Conservation (phyloP, 2,888 invertebrate genomes). For the Eristalis tenax region DNA sequence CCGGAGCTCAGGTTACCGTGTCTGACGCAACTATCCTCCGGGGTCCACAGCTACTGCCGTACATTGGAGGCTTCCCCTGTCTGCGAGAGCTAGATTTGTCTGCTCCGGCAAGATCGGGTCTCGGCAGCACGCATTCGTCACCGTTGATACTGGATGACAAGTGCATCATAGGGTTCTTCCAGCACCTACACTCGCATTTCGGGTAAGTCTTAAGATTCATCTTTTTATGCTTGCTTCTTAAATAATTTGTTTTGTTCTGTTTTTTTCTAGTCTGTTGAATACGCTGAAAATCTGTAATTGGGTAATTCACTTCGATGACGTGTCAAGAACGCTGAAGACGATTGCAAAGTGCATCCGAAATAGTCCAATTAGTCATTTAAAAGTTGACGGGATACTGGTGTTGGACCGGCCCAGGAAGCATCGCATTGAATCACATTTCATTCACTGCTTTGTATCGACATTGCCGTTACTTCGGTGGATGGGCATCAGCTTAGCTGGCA, state of each 20-base stretch:
- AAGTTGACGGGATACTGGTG: conserved; percentile 76
- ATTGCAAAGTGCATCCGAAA: conserved; percentile 76
- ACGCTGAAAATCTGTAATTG: conserved; percentile 77
- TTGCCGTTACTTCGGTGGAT: conserved; percentile 76
- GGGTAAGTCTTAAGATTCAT: conserved; percentile 75
- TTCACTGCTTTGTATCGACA: conserved; percentile 75
- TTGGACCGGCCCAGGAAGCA: conserved; percentile 75
- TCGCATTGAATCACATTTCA: conserved; percentile 75
- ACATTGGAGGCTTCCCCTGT: conserved; percentile 82
- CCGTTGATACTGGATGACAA: conserved; percentile 82
- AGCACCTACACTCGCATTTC: conserved; percentile 81
- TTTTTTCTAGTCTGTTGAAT: conserved; percentile 73
- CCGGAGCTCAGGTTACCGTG: conserved; percentile 82
- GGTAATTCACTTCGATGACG: conserved; percentile 77
- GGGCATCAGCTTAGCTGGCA: conserved; percentile 76
- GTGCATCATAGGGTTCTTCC: conserved; percentile 81
- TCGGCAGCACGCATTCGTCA: conserved; percentile 77
- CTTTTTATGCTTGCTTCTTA: background rate
- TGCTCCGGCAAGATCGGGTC: conserved; percentile 81
- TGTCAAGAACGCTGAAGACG: conserved; percentile 75
- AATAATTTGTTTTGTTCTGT: background rate
- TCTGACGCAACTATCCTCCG: conserved; percentile 81
- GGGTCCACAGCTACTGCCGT: conserved; percentile 82
- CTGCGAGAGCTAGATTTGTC: conserved; percentile 82
- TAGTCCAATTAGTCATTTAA: conserved; percentile 76